These are phyloP conservation scores for Sander lucioperca DNA, from an alignment of 2,113 vertebrate species.

Conservation along the genomic window DNA sequence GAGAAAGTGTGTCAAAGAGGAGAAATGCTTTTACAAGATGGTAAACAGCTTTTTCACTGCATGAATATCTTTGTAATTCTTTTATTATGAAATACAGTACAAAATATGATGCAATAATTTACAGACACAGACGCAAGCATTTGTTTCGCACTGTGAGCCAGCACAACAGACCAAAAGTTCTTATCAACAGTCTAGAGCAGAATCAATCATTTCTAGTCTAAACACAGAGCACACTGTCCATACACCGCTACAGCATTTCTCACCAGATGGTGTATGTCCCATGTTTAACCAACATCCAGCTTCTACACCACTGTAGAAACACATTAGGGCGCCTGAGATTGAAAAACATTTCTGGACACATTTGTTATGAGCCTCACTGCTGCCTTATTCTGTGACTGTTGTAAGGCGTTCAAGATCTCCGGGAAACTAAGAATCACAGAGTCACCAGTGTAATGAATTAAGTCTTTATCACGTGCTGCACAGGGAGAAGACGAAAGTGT, in stretches of 20 bases:
- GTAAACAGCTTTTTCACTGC: background rate
- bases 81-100: conserved; percentile 16
- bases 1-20: conserved; percentile 13
- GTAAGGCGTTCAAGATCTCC: conserved; percentile 5
- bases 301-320: conserved; percentile 20
- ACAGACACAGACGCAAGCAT: conserved; percentile 4
- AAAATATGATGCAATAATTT: conserved; percentile 12
- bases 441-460: too few species aligned
- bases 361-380: conserved; percentile 22
- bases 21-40: background rate
- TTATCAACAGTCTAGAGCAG: conserved; percentile 69
- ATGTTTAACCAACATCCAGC: conserved; percentile 43
- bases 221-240: conserved; percentile 63
- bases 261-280: conserved; percentile 56
- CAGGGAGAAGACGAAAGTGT: too few species aligned
- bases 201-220: conserved; percentile 59
- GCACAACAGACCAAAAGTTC: conserved; percentile 37
- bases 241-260: conserved; percentile 30
- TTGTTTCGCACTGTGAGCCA: conserved; percentile 30
- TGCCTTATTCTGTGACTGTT: background rate
- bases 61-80: background rate
- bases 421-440: background rate
- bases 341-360: conserved; percentile 30
- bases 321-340: conserved; percentile 19
- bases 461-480: too few species aligned